Evolutionary conservation across 2,888 invertebrate genomes (phyloP), one percentile per base, ranked within the genome.

Genomic region (Dusona sp.): DNA sequence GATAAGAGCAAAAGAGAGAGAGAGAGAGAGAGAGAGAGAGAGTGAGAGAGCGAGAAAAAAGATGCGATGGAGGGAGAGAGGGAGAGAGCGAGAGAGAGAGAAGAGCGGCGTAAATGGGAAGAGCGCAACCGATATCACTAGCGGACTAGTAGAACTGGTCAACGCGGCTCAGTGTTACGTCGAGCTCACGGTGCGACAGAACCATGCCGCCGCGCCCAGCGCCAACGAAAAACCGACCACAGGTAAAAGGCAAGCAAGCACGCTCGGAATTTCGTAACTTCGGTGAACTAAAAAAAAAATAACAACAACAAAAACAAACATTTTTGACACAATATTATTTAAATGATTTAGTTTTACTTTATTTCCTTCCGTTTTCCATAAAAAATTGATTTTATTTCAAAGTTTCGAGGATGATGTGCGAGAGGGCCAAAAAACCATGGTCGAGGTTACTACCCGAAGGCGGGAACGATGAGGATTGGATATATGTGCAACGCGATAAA

Each of bases 121-220:
- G 68, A 86, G 67, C 75, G 61, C 84, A 57, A 85, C 80, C 83
- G 74, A 84, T 77, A 86, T 72, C 79, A 79, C 81, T 68, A 80
- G 85, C 81, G 68, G 68, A 65, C 73, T 78, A 85, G 82, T 83
- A 73, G 79, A 84, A 80, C 79, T 77, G 75, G 51, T 64, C n/a
- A 73, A 86, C 88, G 88, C 89, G 90, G 90, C 90, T 92, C 93
- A 94, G 94, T 94, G 92, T 82, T 93, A 92, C 92, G 93, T 93
- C 91, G 92, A 92, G 92, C 93, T 67, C 92, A 92, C 92, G 93
- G 92, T 91, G 92, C 91, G 93, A 93, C 93, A 92, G 93, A 92
- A 94, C 90, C 91, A 94, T 93, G 94, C 91, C 93, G 93, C 93
- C 93, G 93, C 93, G 92, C 92, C 93, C 93, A 91, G 91, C 91